Evolutionary conservation across 2,888 invertebrate species (phyloP).

Genomic region (Plebejus anna): DNA sequence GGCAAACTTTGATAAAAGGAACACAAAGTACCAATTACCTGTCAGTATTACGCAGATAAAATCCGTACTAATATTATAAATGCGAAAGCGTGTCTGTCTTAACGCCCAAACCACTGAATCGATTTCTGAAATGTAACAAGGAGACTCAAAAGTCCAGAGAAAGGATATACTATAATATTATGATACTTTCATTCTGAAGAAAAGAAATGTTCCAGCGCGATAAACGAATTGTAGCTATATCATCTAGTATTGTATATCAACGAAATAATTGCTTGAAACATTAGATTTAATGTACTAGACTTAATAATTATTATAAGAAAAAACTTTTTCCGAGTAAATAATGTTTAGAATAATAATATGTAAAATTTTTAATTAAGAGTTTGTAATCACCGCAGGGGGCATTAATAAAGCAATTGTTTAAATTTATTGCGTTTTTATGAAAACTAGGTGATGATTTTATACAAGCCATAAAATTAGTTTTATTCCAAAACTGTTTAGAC

Average conservation of each 20-base stretch:
- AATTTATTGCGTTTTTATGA: conserved; percentile 16
- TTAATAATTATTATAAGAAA: neutral
- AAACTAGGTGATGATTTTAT: conserved; percentile 17
- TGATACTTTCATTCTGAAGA: too few species aligned
- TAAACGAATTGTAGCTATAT: too few species aligned
- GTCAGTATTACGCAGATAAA: neutral
- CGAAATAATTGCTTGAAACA: neutral
- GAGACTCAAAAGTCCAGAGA: too few species aligned
- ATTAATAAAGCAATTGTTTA: conserved; percentile 24
- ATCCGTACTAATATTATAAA: too few species aligned
- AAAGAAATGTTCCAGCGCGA: too few species aligned
- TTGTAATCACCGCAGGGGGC: conserved; percentile 12
- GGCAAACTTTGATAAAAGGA: neutral
- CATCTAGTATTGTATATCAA: neutral
- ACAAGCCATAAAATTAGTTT: conserved; percentile 27
- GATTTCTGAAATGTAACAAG: too few species aligned
- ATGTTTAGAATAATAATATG: neutral
- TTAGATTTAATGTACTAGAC: neutral
- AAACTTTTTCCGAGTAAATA: neutral
- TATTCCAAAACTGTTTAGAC: conserved; percentile 2
- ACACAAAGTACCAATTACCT: neutral
- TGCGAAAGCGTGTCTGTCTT: too few species aligned
- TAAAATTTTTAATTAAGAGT: conserved; percentile 11
- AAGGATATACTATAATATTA: too few species aligned
- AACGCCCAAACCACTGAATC: too few species aligned